Evolutionary conservation across 2,113 vertebrate species (phyloP), one percentile per base, ranked within the genome.

Genomic region (Elephas maximus): DNA sequence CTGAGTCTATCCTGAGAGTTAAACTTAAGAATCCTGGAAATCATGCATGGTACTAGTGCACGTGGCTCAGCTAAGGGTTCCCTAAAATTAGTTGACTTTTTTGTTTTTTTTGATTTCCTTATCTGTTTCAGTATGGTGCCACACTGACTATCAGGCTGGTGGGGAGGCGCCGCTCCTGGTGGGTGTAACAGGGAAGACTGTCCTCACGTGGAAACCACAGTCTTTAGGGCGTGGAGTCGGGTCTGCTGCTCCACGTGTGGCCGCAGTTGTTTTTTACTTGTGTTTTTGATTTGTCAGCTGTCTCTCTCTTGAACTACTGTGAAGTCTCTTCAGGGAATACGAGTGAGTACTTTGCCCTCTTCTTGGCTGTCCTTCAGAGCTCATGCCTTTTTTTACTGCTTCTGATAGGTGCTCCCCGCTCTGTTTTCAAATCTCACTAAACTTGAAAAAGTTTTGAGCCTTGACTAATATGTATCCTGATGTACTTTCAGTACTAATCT

Each of bases 401-500:
- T 65, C 71, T 0, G 28, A 60, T 91, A 93, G 94, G 57, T 8
- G 21, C 8, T 51, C 95, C 86, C 69, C 62, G 24, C 60, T 48
- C 83, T 90, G 90, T 89, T 77, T 98, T 96, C 90, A 87, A 84
- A 79, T 95, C 77, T 73, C 90, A 37, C 15, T 44, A 26, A 94
- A 93, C 94, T 94, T 85, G 82, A 87, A 97, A 95, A 95, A 89
- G 74, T 57, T 92, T 77, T 20, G 1, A 97, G 79, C 71, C 81
- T 94, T 84, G 77, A 91, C 90, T 98, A 95, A 94, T 21, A 23
- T 51, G 23, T 67, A 45, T 60, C 95, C 93, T 85, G 76, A 92
- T 96, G 89, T 95, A 44, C 89, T 96, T 97, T 94, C 60, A 95
- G 90, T 82, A 28, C 62, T 97, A 62, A 81, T 74, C 88, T 77